Conservation (phyloP, 2,888 invertebrate genomes). For the Coecobrya sp. region DNA sequence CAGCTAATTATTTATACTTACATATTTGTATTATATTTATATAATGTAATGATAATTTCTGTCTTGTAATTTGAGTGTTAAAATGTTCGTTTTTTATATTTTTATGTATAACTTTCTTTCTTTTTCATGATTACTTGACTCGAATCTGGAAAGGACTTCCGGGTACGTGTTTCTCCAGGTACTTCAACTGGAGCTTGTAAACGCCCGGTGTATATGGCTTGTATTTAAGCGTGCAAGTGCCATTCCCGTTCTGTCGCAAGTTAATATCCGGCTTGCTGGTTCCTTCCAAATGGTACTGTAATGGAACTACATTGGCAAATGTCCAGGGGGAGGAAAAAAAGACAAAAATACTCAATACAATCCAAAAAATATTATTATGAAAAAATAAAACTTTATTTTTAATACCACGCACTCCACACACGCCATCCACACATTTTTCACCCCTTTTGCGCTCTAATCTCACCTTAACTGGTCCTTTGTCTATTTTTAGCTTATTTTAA, state of each 20-base stretch:
- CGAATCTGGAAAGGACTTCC: conserved; percentile 85
- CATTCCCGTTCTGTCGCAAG: conserved; percentile 85
- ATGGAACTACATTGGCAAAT: conserved; percentile 81
- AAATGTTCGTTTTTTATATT: neutral
- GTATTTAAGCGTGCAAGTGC: conserved; percentile 85
- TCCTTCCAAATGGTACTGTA: conserved; percentile 86
- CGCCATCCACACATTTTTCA: neutral
- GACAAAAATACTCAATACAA: neutral
- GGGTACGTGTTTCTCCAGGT: conserved; percentile 84
- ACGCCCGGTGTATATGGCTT: conserved; percentile 85
- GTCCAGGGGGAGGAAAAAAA: neutral
- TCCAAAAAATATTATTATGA: conserved; percentile 19
- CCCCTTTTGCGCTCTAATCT: neutral
- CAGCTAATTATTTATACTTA: neutral
- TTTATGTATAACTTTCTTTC: no score
- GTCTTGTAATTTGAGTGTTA: conserved; percentile 60
- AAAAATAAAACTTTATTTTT: neutral
- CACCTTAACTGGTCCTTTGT: conserved; percentile 3
- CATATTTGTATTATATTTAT: neutral
- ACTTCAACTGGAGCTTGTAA: conserved; percentile 86
- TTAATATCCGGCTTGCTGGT: conserved; percentile 86
- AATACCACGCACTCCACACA: neutral
- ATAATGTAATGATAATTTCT: conserved; percentile 6
- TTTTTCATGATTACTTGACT: conserved; percentile 77
- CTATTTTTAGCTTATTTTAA: conserved; percentile 46